Base-by-base conservation (phyloP, 2,888 invertebrate genomes). In the Homarus gammarus region DNA sequence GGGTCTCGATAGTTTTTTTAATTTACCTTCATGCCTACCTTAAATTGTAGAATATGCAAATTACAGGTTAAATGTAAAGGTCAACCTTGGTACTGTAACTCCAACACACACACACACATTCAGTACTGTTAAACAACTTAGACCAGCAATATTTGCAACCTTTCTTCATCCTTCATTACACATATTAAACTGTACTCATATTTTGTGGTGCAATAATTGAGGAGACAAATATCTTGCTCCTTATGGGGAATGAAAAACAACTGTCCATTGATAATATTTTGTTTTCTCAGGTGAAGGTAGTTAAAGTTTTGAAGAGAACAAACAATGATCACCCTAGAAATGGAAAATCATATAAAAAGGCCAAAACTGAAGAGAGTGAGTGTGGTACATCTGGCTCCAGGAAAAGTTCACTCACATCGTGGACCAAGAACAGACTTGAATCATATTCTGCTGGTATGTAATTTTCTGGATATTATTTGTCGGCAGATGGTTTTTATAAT, bases 371-470 rank as follows among this genome's bases (percentile, higher is more conserved):
- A 22, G 38, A 79, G 1, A 3, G 56, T 22, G 33, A 64, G 49
- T 15, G 33, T 15, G 36, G 38, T 8, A 18, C 8, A 18, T 56
- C 31, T 12, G 27, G 36, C 27, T 38, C 44, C 33, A 33, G 27
- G 18, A 83, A 78, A 40, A 70, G 2, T 49, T 56, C 27, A 18
- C 38, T 77, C 38, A 51, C 68, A 15, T 38, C 88, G 2, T 88
- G 83, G 83, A 88, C 88, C 18, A 88, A 84, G 33, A 68, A 31
- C 49, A 83, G 78, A 40, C 84, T 88, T 15, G 10, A 78, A 51
- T 56, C 88, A 22, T 88, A 78, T 68, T 70, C 77, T 31, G 56
- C 68, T 40, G 88, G 88, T 88, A 38, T 38, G 78, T n/a, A 38
- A 27, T 22, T 27, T 49, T 51, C 72, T 61, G 18, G 2, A 15